phyloP scores from a whole-genome alignment of 2,113 vertebrate genomes.

The Alethe castanea region DNA sequence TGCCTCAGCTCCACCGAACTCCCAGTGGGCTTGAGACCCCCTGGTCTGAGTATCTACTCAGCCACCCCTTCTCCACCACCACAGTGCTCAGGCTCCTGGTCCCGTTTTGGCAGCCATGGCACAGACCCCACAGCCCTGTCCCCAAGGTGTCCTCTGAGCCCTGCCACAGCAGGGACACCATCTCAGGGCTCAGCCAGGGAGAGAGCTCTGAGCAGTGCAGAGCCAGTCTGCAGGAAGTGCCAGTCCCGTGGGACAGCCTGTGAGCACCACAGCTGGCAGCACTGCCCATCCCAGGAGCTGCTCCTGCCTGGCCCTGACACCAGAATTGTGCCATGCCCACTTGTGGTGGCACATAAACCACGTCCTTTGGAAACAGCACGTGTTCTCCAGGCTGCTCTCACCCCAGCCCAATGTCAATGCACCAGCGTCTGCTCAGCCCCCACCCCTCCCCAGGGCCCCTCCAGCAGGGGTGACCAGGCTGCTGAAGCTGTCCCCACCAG shows the following conservation, averaged over 20 bases:
- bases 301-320: not conserved
- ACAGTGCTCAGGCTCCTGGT: not conserved
- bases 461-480: not conserved
- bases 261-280: rapidly evolving
- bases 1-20: not conserved
- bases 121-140: not conserved
- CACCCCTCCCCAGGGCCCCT: not conserved
- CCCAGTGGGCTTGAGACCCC: not conserved
- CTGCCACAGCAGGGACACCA: not conserved
- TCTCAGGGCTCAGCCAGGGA: not conserved
- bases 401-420: not conserved
- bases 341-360: not conserved
- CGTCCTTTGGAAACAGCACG: not conserved
- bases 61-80: not conserved
- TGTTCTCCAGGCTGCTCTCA: not conserved
- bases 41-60: rapidly evolving
- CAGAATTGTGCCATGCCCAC: rapidly evolving
- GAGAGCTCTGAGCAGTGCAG: not conserved
- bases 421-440: not conserved
- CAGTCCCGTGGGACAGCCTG: rapidly evolving
- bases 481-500: not conserved
- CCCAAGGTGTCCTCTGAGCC: not conserved
- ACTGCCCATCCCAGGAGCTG: rapidly evolving
- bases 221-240: not conserved
- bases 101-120: rapidly evolving